phyloP scores from a whole-genome alignment of 2,888 invertebrate species.

The Lasioglossum marginatum region DNA sequence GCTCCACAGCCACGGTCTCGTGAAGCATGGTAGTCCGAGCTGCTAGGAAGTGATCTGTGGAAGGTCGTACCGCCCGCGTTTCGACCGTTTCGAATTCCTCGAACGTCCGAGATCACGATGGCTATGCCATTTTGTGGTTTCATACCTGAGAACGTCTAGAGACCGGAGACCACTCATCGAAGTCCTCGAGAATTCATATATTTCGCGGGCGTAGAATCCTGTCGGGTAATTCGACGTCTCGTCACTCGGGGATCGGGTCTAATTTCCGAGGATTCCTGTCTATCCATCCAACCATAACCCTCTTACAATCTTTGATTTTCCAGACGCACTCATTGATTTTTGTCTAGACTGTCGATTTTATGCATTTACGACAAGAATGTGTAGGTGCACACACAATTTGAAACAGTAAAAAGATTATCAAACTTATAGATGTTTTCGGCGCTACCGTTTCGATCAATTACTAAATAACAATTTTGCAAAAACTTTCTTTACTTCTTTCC shows the following conservation, averaged over 20 bases:
- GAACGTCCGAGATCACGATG: constrained; percentile 67
- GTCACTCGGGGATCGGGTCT: neutral
- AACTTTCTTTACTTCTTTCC: too few species aligned
- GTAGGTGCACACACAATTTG: neutral
- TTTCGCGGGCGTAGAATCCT: constrained; percentile 56
- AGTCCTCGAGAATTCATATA: constrained; percentile 66
- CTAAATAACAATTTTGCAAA: too few species aligned
- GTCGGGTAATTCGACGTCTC: constrained; percentile 54
- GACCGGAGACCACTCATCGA: constrained; percentile 64
- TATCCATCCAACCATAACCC: neutral
- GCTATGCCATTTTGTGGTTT: constrained; percentile 73
- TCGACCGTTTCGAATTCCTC: constrained; percentile 73
- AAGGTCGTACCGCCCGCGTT: constrained; percentile 71
- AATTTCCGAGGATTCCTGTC: neutral
- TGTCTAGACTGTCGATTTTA: neutral
- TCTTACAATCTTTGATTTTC: neutral
- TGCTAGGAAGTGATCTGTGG: constrained; percentile 71
- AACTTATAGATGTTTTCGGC: too few species aligned
- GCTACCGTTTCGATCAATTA: too few species aligned
- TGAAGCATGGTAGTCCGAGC: constrained; percentile 68
- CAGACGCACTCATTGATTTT: neutral
- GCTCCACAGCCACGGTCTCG: constrained; percentile 68
- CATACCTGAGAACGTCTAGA: constrained; percentile 68
- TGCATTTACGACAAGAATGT: too few species aligned
- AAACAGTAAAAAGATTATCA: neutral